Conservation (phyloP, 2,797 vertebrate species). For the Macroramphosus scolopax region DNA sequence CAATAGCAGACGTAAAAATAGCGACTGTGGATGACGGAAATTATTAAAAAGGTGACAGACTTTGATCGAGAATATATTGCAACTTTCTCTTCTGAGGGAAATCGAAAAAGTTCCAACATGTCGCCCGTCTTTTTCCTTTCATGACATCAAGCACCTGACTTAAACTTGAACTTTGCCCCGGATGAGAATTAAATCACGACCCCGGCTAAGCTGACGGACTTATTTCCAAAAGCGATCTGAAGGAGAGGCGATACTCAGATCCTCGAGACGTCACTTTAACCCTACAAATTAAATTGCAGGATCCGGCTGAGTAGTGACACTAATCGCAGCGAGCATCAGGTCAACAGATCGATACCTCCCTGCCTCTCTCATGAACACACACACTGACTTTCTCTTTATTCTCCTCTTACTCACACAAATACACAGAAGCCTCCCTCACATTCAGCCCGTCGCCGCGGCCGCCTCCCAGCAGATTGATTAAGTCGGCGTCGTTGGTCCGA, state of each 20-base stretch:
- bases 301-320: slow-evolving; percentile 42
- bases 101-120: slow-evolving; percentile 15
- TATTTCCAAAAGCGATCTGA: too few species aligned
- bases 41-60: slow-evolving; percentile 30
- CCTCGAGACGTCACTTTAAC: too few species aligned
- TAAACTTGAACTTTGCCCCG: too few species aligned
- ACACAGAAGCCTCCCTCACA: slow-evolving; percentile 6
- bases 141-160: slow-evolving; percentile 18
- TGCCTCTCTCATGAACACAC: not conserved
- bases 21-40: slow-evolving; percentile 23
- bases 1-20: slow-evolving; percentile 43
- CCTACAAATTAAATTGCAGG: slow-evolving; percentile 47
- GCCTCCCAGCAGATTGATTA: slow-evolving; percentile 24
- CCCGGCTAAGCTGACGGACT: too few species aligned
- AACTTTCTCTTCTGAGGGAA: slow-evolving; percentile 18
- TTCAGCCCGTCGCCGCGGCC: slow-evolving; percentile 2
- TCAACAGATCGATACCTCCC: slow-evolving; percentile 53
- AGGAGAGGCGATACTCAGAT: too few species aligned
- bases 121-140: slow-evolving; percentile 27
- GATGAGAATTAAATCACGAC: too few species aligned
- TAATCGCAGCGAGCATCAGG: slow-evolving; percentile 56
- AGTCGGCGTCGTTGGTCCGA: slow-evolving; percentile 25
- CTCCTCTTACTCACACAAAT: not conserved
- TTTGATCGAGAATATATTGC: slow-evolving; percentile 13
- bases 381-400: not conserved